Evolutionary conservation across 2,113 vertebrate species (phyloP).

Genomic region (Megaceryle torquata): DNA sequence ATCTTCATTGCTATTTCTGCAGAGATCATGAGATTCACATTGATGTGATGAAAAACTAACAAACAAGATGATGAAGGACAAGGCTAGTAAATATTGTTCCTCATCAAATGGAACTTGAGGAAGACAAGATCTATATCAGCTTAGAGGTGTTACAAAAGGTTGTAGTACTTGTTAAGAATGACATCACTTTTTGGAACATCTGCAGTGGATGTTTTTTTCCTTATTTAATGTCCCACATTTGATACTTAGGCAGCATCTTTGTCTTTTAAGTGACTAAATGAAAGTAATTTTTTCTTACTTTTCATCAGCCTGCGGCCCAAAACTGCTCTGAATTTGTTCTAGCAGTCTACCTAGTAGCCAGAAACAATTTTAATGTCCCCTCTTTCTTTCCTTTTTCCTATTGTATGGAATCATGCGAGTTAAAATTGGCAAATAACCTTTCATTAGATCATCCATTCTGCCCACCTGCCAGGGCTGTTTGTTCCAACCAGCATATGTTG

Average conservation of each 20-base stretch:
- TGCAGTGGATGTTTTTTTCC: not conserved
- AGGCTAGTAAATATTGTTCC: not conserved
- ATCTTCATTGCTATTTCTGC: not conserved
- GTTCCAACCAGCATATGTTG: not conserved
- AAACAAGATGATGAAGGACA: not conserved
- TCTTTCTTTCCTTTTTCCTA: not conserved
- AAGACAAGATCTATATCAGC: not conserved
- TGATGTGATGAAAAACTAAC: not conserved
- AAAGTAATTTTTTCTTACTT: not conserved
- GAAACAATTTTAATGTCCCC: not conserved
- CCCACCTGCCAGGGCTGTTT: not conserved
- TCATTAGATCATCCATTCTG: not conserved
- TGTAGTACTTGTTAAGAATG: not conserved
- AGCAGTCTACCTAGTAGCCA: not conserved
- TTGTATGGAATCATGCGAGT: not conserved
- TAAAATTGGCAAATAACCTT: slow-evolving; percentile 4
- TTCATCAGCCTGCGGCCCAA: not conserved
- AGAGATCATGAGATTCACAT: not conserved
- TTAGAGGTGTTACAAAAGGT: not conserved
- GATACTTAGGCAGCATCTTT: not conserved
- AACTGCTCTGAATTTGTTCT: not conserved
- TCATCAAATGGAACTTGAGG: not conserved
- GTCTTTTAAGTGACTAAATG: not conserved
- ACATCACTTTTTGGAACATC: not conserved
- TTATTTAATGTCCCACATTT: not conserved